Conservation (phyloP, 35 echinoderm and acorn worm species). For the Holothuria glaberrima region DNA sequence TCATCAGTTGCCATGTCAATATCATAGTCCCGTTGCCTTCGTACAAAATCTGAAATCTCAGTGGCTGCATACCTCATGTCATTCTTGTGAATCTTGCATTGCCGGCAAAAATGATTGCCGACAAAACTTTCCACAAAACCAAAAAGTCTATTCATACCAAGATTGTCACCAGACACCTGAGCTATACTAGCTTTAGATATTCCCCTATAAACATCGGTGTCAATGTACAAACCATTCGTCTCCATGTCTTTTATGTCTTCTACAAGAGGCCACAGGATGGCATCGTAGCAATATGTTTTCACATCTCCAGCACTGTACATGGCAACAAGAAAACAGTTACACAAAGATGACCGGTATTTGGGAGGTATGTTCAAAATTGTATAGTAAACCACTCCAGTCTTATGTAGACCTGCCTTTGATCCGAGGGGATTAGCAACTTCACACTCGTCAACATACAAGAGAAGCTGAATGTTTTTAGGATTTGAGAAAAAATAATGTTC, state of each 20-base stretch:
- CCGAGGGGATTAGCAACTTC: slow-evolving; percentile 77
- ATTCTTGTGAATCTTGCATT: slow-evolving; percentile 56
- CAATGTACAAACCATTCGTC: slow-evolving; percentile 47
- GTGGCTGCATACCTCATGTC: slow-evolving; percentile 18
- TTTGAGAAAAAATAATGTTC: slow-evolving; percentile 36
- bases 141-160: slow-evolving; percentile 53
- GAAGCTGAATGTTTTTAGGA: slow-evolving; percentile 56
- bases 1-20: slow-evolving; percentile 17
- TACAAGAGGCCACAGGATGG: slow-evolving; percentile 53
- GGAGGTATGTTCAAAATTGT: slow-evolving; percentile 71
- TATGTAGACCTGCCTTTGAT: slow-evolving; percentile 72
- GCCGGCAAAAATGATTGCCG: slow-evolving; percentile 56
- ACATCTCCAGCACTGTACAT: slow-evolving; percentile 57
- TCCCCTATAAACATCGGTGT: slow-evolving; percentile 62
- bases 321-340: slow-evolving; percentile 49
- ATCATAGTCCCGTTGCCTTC: neutral
- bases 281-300: slow-evolving; percentile 74
- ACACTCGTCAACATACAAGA: slow-evolving; percentile 79
- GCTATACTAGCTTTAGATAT: slow-evolving; percentile 50
- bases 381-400: slow-evolving; percentile 79
- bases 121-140: slow-evolving; percentile 60
- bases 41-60: neutral
- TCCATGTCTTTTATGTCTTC: slow-evolving; percentile 65
- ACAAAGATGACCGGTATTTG: slow-evolving; percentile 50
- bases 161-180: slow-evolving; percentile 52